Percentiles rank a stretch among this genome's conserved stretches.
Evolutionary conservation across 2,888 invertebrate species (phyloP).

Genomic region (Ormia ochracea): DNA sequence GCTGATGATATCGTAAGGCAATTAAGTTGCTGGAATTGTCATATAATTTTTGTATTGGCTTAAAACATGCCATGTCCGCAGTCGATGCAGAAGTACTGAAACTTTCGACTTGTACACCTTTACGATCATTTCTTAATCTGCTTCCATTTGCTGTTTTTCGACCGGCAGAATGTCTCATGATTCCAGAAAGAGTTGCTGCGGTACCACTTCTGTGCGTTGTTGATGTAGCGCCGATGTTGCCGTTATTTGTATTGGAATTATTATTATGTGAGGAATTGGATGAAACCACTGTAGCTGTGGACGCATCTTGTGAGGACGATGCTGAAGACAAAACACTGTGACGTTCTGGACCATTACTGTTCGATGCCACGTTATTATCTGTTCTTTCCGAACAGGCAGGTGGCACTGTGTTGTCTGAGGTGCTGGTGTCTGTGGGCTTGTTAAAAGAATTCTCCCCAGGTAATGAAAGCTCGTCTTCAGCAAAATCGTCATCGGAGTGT

Average conservation of each 20-base stretch:
- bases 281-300: slow-evolving; percentile 71
- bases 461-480: slow-evolving; percentile 87
- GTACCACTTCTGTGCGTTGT: slow-evolving; percentile 34
- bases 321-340: slow-evolving; percentile 75
- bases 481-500: slow-evolving; percentile 90
- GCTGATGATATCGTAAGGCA: slow-evolving; percentile 70
- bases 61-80: slow-evolving; percentile 68
- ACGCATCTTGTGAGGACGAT: slow-evolving; percentile 73
- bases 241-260: slow-evolving; percentile 56
- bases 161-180: slow-evolving; percentile 67
- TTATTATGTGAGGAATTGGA: slow-evolving; percentile 65
- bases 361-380: slow-evolving; percentile 64
- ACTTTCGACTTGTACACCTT: slow-evolving; percentile 64
- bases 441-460: slow-evolving; percentile 77
- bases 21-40: slow-evolving; percentile 74
- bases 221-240: background rate
- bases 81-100: slow-evolving; percentile 69
- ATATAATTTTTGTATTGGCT: slow-evolving; percentile 72
- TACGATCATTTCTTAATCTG: slow-evolving; percentile 39
- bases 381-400: slow-evolving; percentile 64
- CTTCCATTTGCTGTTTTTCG: slow-evolving; percentile 50
- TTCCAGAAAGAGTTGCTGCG: slow-evolving; percentile 65
- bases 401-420: slow-evolving; percentile 62
- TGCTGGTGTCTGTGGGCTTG: slow-evolving; percentile 66
- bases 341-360: slow-evolving; percentile 68